Base-by-base conservation (phyloP, 2,888 invertebrate genomes). In the Napeogenes sylphis region DNA sequence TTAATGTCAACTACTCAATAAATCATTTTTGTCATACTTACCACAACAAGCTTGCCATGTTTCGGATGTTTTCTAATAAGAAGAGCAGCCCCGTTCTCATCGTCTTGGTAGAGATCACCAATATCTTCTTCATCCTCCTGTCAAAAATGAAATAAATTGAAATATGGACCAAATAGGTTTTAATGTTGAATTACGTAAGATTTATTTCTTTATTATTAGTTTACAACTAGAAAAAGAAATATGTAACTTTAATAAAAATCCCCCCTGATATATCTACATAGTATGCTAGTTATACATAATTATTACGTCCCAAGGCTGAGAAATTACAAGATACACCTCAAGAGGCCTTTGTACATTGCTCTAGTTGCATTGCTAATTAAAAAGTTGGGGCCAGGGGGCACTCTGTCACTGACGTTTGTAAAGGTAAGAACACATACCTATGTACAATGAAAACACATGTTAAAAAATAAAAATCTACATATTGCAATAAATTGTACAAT, bases 61-160 rank as follows among this genome's bases (percentile, higher is more conserved):
- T 92, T 91, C 65, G 94, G 92, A 81, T 97, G 96, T 73, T 94
- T 94, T 77, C 96, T 93, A 81, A 98, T 93, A 66, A 97, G 91
- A 75, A 98, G 92, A 4, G 98, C 97, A 10, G 98, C 97, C 87
- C 96, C 94, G 76, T 95, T 96, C 67, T 93, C 92, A 76, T 95
- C 94, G 83, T 98, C 98, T 84, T 98, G 97, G 86, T 96, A 98
- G 54, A 96, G 92, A 68, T 96, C 95, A 14, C 97, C 98, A 65
- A 97, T 91, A 66, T 96, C 94, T 73, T 93, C 93, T 59, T 92
- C 91, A 65, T 89, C 89, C 71, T 91, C 91, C 94, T 94, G 91
- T 59, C 70, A 69, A 71, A 68, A 59, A 45, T 64, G 30, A 13
- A 38, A 45, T 13, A 8, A 33, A 45, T 51, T 10, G 12, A 51